A percentile compares a stretch with the other conserved stretches of the same genome.
These are phyloP conservation scores for Halocynthia roretzi DNA, from an alignment of 23 tunicate genomes.

Conservation along the genomic window DNA sequence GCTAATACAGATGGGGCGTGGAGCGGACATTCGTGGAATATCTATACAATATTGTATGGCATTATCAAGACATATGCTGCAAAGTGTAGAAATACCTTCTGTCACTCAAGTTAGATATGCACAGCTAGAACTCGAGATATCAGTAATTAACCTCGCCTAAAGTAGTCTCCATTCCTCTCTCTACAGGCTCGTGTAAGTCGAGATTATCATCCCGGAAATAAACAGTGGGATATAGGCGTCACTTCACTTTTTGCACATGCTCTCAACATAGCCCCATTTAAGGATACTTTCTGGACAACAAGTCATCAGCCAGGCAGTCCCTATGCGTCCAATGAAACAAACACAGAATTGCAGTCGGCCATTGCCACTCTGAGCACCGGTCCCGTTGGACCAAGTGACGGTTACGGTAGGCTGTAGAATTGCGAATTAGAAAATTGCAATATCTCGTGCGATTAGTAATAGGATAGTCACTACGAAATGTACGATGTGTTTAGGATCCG, in stretches of 20 bases:
- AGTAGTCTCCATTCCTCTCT: not conserved
- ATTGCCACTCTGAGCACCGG: constrained; percentile 82
- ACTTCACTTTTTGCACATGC: constrained; percentile 89
- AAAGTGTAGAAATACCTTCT: constrained; percentile 72
- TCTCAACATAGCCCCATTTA: constrained; percentile 78
- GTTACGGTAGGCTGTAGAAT: constrained; percentile 27
- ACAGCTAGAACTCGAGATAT: not conserved
- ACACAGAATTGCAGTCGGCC: constrained; percentile 62
- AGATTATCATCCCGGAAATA: constrained; percentile 91
- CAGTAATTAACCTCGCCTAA: not conserved
- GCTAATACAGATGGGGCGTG: constrained; percentile 87
- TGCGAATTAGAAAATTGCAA: not conserved
- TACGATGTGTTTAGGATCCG: no score
- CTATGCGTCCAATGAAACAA: constrained; percentile 41
- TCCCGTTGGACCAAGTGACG: constrained; percentile 90
- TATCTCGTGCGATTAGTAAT: not conserved
- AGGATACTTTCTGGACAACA: constrained; percentile 89
- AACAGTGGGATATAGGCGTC: constrained; percentile 84
- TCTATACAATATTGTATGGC: constrained; percentile 90
- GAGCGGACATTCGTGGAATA: constrained; percentile 49
- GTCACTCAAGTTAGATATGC: constrained; percentile 66
- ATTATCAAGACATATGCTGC: constrained; percentile 80
- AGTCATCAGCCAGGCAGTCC: constrained; percentile 69
- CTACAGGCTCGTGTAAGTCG: constrained; percentile 79
- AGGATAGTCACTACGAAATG: not conserved